Evolutionary conservation across 2,888 invertebrate genomes (phyloP).

Genomic region (Pheosia tremula): DNA sequence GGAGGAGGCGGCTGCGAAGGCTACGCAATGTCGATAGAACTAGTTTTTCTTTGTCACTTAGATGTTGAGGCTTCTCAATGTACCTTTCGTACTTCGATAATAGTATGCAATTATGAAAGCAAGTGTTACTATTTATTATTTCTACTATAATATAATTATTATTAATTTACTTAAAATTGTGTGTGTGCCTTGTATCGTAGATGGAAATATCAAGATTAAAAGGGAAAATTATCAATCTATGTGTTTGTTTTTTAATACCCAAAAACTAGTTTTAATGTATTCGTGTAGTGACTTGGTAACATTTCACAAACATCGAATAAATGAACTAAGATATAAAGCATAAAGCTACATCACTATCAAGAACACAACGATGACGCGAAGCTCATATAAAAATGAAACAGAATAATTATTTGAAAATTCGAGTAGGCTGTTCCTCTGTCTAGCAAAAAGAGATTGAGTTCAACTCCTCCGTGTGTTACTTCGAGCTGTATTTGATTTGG

Average conservation of each 20-base stretch:
- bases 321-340: too few species aligned
- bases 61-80: conserved; percentile 60
- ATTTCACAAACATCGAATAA: too few species aligned
- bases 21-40: conserved; percentile 53
- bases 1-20: conserved; percentile 28
- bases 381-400: too few species aligned
- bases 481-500: too few species aligned
- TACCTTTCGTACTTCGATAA: conserved; percentile 60
- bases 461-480: too few species aligned
- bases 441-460: too few species aligned
- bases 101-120: conserved; percentile 67
- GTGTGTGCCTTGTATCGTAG: conserved; percentile 89
- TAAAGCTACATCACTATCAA: too few species aligned
- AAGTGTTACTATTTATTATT: conserved; percentile 79
- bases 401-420: too few species aligned
- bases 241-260: conserved; percentile 54
- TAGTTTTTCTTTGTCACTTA: conserved; percentile 64
- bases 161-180: conserved; percentile 85
- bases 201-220: conserved; percentile 86
- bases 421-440: too few species aligned
- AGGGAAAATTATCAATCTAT: conserved; percentile 80
- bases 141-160: conserved; percentile 74
- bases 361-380: neutral
- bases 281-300: too few species aligned
- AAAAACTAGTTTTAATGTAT: neutral